Evolutionary conservation across 2,888 invertebrate genomes (phyloP), one percentile per base, ranked within the genome.

Genomic region (Idaea dimidiata): DNA sequence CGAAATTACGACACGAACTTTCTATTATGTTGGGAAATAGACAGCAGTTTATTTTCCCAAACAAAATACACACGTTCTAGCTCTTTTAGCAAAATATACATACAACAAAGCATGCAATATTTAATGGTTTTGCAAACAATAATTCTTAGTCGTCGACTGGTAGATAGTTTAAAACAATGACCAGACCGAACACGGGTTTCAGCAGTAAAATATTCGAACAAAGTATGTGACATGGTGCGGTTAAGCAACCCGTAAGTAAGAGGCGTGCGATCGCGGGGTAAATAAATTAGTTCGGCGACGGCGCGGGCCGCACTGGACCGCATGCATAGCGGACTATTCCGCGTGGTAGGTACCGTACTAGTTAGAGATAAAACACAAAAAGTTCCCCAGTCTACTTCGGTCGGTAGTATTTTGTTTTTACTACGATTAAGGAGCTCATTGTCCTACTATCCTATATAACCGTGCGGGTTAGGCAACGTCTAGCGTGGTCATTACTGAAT

Each of bases 281-380:
- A 57, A 59, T 59, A 60, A 63, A 60, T 59, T 24, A 33, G 14
- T 53, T 43, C 7, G 54, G 62, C n/a, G 57, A 16, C 59, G 58
- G 17, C 7, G 57, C 53, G 16, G n/a, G 2, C 57, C 57, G 32
- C 54, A 6, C 58, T 16, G 57, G 16, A 55, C 55, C 32, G 59
- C 54, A 59, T 17, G 6, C 59, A 53, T 43, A 53, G 58, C 54
- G 54, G 24, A 24, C 24, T 24, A 24, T 24, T 32, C 58, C 58
- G 58, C 33, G 43, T 43, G 24, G 5, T 24, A 24, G 3, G n/a
- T n/a, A n/a, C n/a, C n/a, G n/a, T 24, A 5, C 24, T 24, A 0
- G 10, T 3, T 43, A 43, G 43, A 43, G 1, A 0, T 43, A 43
- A 8, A 43, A 43, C 43, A 24, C 24, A 24, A 24, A n/a, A 24